Evolutionary conservation across 2,888 invertebrate genomes (phyloP).

Genomic region (Diarsia brunnea): DNA sequence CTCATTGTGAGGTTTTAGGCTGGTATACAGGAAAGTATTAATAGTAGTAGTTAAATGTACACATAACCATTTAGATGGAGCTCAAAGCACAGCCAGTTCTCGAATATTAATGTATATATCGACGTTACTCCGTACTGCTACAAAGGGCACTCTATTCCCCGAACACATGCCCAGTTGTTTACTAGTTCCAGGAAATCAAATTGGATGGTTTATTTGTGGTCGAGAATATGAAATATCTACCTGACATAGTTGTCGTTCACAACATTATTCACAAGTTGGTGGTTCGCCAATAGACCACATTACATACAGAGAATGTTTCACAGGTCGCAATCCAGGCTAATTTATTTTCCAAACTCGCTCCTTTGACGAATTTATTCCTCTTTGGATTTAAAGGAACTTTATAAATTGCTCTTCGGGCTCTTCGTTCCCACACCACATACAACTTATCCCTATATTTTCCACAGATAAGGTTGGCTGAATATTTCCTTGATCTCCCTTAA

Average conservation of each 20-base stretch:
- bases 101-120: not conserved
- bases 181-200: conserved; percentile 11
- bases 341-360: conserved; percentile 56
- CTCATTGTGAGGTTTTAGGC: too few relatives aligned
- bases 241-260: conserved; percentile 1
- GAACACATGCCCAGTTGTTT: not conserved
- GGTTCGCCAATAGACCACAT: conserved; percentile 28
- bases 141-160: not conserved
- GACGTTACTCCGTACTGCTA: conserved; percentile 1
- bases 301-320: conserved; percentile 29
- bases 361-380: conserved; percentile 62
- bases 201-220: conserved; percentile 7
- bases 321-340: conserved; percentile 42
- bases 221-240: not conserved
- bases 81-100: not conserved
- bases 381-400: conserved; percentile 51
- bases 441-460: conserved; percentile 42
- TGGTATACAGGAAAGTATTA: too few relatives aligned
- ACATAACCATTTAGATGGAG: too few relatives aligned
- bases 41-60: too few relatives aligned
- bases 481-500: conserved; percentile 60
- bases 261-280: conserved; percentile 12
- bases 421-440: conserved; percentile 21
- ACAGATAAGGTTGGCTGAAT: conserved; percentile 52
- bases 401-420: conserved; percentile 48